phyloP scores from a whole-genome alignment of 2,113 vertebrate species.

The Callorhinus ursinus region DNA sequence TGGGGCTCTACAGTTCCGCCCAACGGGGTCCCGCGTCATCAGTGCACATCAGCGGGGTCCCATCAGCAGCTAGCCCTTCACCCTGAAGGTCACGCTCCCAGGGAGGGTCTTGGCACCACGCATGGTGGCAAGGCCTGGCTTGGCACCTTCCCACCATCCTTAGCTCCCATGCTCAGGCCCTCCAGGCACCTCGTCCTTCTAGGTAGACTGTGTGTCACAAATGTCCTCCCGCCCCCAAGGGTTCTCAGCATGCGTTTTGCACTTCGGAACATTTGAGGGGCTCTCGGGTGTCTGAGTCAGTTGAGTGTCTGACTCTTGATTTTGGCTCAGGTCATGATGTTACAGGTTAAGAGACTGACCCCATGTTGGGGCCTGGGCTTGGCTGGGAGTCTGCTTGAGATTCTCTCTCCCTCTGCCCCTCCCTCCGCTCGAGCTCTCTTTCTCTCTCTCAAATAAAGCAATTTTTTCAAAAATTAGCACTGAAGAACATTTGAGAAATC shows the following conservation, averaged over 20 bases:
- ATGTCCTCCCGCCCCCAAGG: background rate
- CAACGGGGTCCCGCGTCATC: background rate
- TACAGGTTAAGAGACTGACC: background rate
- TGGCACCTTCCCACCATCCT: background rate
- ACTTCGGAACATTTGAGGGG: background rate
- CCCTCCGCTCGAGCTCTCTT: too few relatives aligned
- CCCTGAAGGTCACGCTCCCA: background rate
- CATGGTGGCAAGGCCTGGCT: background rate
- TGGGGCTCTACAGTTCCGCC: rapidly evolving
- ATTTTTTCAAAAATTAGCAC: too few relatives aligned
- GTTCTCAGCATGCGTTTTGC: background rate
- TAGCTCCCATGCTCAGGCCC: background rate
- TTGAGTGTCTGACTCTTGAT: background rate
- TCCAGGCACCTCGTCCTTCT: background rate
- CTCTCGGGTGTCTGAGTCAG: background rate
- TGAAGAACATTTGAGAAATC: too few relatives aligned
- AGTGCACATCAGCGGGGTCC: background rate
- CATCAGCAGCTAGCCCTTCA: background rate
- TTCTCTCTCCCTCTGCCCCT: background rate
- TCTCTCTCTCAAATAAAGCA: too few relatives aligned
- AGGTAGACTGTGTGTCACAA: background rate
- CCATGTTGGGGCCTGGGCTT: background rate
- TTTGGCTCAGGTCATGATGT: background rate
- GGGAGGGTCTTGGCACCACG: background rate
- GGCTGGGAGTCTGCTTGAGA: background rate